These are phyloP conservation scores for Platerodrilus igneus DNA, from an alignment of 2,888 invertebrate species.

Conservation along the genomic window DNA sequence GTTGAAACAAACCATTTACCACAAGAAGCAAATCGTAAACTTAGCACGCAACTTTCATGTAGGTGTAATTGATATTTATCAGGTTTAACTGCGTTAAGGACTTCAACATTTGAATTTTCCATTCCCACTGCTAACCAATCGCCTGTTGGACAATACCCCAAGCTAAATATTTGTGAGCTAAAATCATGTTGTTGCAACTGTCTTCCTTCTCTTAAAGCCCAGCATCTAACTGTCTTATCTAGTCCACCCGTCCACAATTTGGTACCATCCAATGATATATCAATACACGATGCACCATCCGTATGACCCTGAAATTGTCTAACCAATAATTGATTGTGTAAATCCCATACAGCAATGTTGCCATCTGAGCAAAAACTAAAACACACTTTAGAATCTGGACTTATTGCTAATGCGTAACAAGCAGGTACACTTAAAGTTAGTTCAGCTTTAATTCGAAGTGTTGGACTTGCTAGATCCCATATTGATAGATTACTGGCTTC, in stretches of 20 bases:
- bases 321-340: slow-evolving; percentile 82
- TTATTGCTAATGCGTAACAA: slow-evolving; percentile 96
- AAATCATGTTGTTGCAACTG: slow-evolving; percentile 95
- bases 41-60: slow-evolving; percentile 95
- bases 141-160: slow-evolving; percentile 90
- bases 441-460: slow-evolving; percentile 89
- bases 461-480: slow-evolving; percentile 91
- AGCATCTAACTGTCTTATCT: slow-evolving; percentile 94
- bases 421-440: slow-evolving; percentile 89
- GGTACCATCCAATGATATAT: slow-evolving; percentile 90
- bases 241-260: slow-evolving; percentile 90
- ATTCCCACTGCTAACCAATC: slow-evolving; percentile 98
- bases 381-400: slow-evolving; percentile 95
- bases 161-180: slow-evolving; percentile 74
- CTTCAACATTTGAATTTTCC: slow-evolving; percentile 97
- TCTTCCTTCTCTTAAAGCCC: slow-evolving; percentile 91
- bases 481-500: slow-evolving; percentile 93
- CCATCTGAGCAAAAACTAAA: slow-evolving; percentile 99
- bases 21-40: slow-evolving; percentile 88
- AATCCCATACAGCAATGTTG: slow-evolving; percentile 95
- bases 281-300: slow-evolving; percentile 97
- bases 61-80: slow-evolving; percentile 95
- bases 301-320: slow-evolving; percentile 94
- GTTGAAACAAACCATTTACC: slow-evolving; percentile 99
- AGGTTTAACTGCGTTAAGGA: slow-evolving; percentile 81